These are phyloP conservation scores for Monopis laevigella DNA, from an alignment of 2,888 invertebrate genomes.

Conservation along the genomic window DNA sequence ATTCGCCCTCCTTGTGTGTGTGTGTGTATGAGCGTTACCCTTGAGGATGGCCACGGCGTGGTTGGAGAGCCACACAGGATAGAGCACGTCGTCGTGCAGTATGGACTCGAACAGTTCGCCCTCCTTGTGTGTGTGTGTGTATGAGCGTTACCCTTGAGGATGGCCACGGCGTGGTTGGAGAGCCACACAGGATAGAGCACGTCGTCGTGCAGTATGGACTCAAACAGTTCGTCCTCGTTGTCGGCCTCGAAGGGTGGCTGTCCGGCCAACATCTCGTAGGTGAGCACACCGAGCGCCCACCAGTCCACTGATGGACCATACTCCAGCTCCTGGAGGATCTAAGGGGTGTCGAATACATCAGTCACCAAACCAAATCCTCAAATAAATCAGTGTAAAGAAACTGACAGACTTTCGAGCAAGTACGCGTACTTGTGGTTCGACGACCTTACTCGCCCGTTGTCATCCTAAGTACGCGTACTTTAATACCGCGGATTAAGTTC, in stretches of 20 bases:
- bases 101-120: slow-evolving; percentile 99
- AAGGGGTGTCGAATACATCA: too few relatives aligned
- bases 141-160: slow-evolving; percentile 78
- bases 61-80: slow-evolving; percentile 95
- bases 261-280: slow-evolving; percentile 99
- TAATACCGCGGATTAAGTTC: too few relatives aligned
- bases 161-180: slow-evolving; percentile 88
- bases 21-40: too few relatives aligned
- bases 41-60: slow-evolving; percentile 92
- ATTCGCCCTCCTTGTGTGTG: too few relatives aligned
- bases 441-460: too few relatives aligned
- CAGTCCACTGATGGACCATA: slow-evolving; percentile 91
- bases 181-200: slow-evolving; percentile 98
- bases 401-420: too few relatives aligned
- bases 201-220: slow-evolving; percentile 97
- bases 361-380: too few relatives aligned
- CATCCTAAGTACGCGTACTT: too few relatives aligned
- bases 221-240: slow-evolving; percentile 99
- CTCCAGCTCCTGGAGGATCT: slow-evolving; percentile 92
- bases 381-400: too few relatives aligned
- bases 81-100: slow-evolving; percentile 96
- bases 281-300: slow-evolving; percentile 98
- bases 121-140: too few relatives aligned
- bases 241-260: slow-evolving; percentile 99
- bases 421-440: too few relatives aligned